Conservation (phyloP, 2,113 vertebrate species). For the Syngnathoides biaculeatus region DNA sequence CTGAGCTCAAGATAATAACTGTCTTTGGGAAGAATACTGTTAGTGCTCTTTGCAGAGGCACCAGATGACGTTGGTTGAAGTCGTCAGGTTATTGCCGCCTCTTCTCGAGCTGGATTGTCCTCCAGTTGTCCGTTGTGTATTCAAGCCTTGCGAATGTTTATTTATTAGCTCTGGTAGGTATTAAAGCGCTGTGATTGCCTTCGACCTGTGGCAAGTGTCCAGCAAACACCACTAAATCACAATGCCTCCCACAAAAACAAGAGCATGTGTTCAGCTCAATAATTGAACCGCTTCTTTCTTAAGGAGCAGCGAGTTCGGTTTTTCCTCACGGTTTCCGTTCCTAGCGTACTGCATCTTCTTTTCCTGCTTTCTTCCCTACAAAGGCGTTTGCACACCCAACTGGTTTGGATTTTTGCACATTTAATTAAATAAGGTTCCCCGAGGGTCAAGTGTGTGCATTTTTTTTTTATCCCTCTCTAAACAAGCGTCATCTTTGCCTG, state of each 20-base stretch:
- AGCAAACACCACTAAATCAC: neutral
- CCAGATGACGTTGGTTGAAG: neutral
- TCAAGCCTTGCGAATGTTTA: neutral
- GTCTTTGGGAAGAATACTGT: constrained; percentile 29
- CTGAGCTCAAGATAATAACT: constrained; percentile 58
- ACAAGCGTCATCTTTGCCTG: too few relatives aligned
- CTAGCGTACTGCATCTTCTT: neutral
- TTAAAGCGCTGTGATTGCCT: neutral
- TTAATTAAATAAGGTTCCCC: too few relatives aligned
- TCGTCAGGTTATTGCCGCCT: neutral
- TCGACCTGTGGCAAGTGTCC: neutral
- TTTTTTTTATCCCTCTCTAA: too few relatives aligned
- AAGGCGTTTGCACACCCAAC: too few relatives aligned
- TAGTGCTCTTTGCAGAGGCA: constrained; percentile 13
- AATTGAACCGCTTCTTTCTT: too few relatives aligned
- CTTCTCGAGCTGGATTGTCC: neutral
- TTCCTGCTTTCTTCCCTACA: too few relatives aligned
- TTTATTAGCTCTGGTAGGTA: neutral
- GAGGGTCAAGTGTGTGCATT: too few relatives aligned
- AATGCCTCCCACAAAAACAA: neutral
- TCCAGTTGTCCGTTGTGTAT: neutral
- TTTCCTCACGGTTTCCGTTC: neutral
- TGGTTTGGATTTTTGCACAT: too few relatives aligned
- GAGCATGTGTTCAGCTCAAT: neutral
- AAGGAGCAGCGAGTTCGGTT: neutral